phyloP scores from a whole-genome alignment of 2,888 invertebrate species.

The Nymphalis c-album region DNA sequence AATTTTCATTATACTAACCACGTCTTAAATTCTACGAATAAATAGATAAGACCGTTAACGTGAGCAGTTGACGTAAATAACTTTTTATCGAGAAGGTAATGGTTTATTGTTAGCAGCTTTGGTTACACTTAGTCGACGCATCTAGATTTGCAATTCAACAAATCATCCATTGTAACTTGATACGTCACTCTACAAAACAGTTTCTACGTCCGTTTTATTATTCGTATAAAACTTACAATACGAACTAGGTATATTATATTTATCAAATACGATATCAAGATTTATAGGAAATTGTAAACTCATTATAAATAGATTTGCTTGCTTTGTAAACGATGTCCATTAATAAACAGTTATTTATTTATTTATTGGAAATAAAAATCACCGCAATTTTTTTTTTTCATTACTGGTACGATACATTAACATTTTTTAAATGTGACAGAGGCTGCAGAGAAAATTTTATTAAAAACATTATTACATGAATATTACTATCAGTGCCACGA shows the following conservation, averaged over 20 bases:
- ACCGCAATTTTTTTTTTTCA: no score
- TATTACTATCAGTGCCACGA: no score
- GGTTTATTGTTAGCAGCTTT: constrained; percentile 26
- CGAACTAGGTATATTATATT: background rate
- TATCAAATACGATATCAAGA: background rate
- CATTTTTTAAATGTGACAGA: no score
- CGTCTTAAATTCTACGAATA: constrained; percentile 25
- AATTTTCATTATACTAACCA: constrained; percentile 9
- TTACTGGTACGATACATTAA: no score
- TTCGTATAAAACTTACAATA: background rate
- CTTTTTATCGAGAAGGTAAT: constrained; percentile 42
- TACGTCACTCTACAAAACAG: constrained; percentile 14
- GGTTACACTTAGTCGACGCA: constrained; percentile 2
- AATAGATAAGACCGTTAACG: constrained; percentile 45
- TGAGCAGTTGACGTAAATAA: constrained; percentile 41
- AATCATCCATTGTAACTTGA: constrained; percentile 13
- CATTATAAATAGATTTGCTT: background rate
- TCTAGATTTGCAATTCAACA: constrained; percentile 19
- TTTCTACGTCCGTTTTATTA: constrained; percentile 6
- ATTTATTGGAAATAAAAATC: no score
- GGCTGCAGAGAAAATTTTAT: no score
- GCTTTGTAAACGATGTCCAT: no score
- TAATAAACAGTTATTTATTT: no score
- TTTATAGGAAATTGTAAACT: background rate
- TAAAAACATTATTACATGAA: no score